Conservation (phyloP, 2,888 invertebrate species). For the Drosophila cognata region DNA sequence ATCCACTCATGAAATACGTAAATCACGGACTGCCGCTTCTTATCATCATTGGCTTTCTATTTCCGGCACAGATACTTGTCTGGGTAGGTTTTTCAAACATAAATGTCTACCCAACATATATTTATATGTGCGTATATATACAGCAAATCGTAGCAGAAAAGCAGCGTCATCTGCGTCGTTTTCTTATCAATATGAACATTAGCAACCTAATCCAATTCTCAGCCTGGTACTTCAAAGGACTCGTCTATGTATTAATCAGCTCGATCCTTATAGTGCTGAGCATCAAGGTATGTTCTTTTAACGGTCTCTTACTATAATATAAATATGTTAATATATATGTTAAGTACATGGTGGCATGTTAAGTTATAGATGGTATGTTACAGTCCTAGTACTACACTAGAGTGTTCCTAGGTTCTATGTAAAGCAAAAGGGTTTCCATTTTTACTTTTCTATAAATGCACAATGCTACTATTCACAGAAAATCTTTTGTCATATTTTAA, state of each 20-base stretch:
- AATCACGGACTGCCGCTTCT: constrained; percentile 89
- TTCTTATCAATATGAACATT: constrained; percentile 68
- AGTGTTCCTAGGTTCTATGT: not conserved
- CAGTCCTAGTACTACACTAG: not conserved
- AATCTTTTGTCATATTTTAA: constrained; percentile 15
- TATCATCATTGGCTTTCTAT: constrained; percentile 91
- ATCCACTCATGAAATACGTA: constrained; percentile 88
- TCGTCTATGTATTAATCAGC: constrained; percentile 88
- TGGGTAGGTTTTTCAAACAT: constrained; percentile 82
- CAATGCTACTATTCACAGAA: not conserved
- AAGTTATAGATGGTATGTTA: not conserved
- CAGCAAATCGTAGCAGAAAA: constrained; percentile 61
- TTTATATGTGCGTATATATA: not conserved
- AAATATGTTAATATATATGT: no score
- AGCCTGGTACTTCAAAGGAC: constrained; percentile 92
- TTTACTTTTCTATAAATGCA: not conserved
- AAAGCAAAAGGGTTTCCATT: not conserved
- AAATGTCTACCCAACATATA: not conserved
- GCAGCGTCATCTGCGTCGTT: constrained; percentile 44
- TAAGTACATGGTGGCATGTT: not conserved
- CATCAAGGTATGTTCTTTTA: constrained; percentile 78
- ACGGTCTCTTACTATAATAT: not conserved
- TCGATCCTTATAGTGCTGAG: constrained; percentile 86
- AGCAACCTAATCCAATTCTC: constrained; percentile 92
- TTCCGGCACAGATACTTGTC: constrained; percentile 90